Percentiles rank a stretch among this genome's conserved stretches.
Evolutionary conservation across 2,113 vertebrate genomes (phyloP).

Genomic region (Danionella cerebrum): DNA sequence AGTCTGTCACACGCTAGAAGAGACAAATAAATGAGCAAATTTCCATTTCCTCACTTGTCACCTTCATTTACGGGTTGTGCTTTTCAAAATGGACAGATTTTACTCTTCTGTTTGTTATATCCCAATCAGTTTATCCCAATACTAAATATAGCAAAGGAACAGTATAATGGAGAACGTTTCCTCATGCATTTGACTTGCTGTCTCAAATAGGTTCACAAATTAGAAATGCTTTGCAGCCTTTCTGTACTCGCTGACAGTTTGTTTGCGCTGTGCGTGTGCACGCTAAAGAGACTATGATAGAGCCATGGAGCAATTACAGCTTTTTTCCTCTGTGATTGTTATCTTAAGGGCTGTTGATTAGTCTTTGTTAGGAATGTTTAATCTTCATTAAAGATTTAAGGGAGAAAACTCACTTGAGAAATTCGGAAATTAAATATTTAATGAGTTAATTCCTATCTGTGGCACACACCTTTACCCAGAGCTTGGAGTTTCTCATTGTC

Average conservation of each 20-base stretch:
- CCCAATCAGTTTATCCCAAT: slow-evolving; percentile 18
- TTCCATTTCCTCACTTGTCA: slow-evolving; percentile 43
- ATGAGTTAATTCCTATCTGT: slow-evolving; percentile 57
- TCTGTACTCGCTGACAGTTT: slow-evolving; percentile 5
- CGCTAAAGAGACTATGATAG: slow-evolving; percentile 15
- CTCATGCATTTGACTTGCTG: neutral
- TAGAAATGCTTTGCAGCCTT: neutral
- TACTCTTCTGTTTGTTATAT: neutral
- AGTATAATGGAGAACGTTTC: neutral
- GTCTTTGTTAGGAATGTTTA: slow-evolving; percentile 54
- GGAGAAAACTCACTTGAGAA: slow-evolving; percentile 47
- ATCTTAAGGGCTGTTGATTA: slow-evolving; percentile 56
- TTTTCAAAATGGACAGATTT: slow-evolving; percentile 24
- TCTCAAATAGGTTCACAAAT: neutral
- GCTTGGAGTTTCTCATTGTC: slow-evolving; percentile 30
- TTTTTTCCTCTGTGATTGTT: slow-evolving; percentile 36
- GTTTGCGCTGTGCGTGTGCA: neutral
- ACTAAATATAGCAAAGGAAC: slow-evolving; percentile 15
- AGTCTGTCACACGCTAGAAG: slow-evolving; percentile 31
- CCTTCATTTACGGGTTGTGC: slow-evolving; percentile 35
- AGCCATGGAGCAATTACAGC: slow-evolving; percentile 30
- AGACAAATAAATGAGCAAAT: slow-evolving; percentile 39
- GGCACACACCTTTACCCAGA: slow-evolving; percentile 49
- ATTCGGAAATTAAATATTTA: slow-evolving; percentile 58
- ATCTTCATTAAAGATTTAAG: slow-evolving; percentile 66